Conservation (phyloP, 2,888 invertebrate species). For the Dynastes hyllus region DNA sequence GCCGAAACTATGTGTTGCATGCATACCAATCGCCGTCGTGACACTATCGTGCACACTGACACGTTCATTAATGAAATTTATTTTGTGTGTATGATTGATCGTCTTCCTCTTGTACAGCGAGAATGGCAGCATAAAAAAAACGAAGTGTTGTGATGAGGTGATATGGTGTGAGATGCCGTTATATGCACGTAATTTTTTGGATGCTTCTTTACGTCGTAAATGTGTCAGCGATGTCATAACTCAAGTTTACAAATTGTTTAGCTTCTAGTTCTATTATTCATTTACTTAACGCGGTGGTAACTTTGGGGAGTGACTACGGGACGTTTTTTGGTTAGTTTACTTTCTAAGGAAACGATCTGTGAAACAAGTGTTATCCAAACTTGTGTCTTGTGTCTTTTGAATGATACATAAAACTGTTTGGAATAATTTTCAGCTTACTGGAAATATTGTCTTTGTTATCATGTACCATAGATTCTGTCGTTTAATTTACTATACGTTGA, state of each 20-base stretch:
- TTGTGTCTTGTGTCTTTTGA: no score
- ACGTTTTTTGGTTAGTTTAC: no score
- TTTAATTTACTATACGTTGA: no score
- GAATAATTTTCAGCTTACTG: no score
- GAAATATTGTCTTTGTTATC: no score
- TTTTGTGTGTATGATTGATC: constrained; percentile 25
- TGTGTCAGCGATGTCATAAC: constrained; percentile 9
- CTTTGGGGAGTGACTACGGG: background rate
- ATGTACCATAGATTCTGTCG: no score
- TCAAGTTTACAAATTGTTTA: constrained; percentile 19
- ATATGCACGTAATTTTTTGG: background rate
- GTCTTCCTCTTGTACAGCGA: background rate
- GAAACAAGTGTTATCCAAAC: no score
- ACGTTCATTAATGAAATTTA: constrained; percentile 32
- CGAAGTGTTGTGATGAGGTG: background rate
- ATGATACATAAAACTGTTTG: no score
- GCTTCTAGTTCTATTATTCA: constrained; percentile 15
- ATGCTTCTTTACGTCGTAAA: constrained; percentile 4
- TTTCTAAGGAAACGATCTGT: no score
- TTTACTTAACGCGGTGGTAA: background rate
- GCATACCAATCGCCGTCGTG: background rate
- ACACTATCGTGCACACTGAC: background rate
- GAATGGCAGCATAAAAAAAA: background rate
- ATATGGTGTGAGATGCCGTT: background rate
- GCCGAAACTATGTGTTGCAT: no score